These are phyloP conservation scores for Scalopus aquaticus DNA, from an alignment of 2,113 vertebrate genomes.

Conservation along the genomic window DNA sequence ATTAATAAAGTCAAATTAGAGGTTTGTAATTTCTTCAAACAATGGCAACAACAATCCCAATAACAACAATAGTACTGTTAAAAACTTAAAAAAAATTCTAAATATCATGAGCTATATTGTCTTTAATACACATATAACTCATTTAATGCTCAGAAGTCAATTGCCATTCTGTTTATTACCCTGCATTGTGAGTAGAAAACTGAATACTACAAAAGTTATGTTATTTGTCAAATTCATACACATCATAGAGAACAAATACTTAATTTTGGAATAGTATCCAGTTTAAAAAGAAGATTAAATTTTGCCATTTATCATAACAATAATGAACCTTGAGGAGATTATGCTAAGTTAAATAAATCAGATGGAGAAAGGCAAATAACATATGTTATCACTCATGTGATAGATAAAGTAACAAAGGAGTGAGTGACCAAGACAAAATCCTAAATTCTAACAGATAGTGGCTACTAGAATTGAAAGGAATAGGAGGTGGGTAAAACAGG, in stretches of 20 bases:
- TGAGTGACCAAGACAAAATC: not conserved
- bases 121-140: not conserved
- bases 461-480: not conserved
- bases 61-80: not conserved
- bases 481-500: not conserved
- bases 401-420: not conserved
- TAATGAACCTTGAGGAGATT: not conserved
- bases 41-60: not conserved
- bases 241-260: not conserved
- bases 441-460: not conserved
- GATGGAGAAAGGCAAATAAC: not conserved
- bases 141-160: not conserved
- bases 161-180: not conserved
- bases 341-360: not conserved
- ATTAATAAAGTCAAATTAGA: not conserved
- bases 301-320: not conserved
- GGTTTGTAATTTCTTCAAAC: not conserved
- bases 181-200: not conserved
- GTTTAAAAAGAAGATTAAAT: not conserved
- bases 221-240: not conserved
- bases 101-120: not conserved
- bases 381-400: not conserved
- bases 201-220: not conserved
- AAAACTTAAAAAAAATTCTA: not conserved
- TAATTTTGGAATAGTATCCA: not conserved